Percentiles rank a stretch among this genome's conserved stretches.
Evolutionary conservation across 2,113 vertebrate genomes (phyloP).

Genomic region (Vulpes vulpes): DNA sequence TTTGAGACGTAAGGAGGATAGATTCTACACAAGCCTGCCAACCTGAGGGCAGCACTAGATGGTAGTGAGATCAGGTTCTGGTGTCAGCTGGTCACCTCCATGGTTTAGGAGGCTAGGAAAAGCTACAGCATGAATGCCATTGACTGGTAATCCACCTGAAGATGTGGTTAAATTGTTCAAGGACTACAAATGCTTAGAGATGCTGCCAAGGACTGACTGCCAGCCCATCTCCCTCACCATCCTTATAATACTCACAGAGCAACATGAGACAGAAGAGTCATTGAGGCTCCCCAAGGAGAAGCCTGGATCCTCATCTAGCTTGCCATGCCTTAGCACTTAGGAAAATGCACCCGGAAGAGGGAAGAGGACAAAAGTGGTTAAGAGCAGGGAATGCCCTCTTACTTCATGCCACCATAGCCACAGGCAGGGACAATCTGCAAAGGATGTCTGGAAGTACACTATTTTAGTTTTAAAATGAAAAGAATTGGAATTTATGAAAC

Average conservation of each 20-base stretch:
- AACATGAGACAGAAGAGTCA: accelerated
- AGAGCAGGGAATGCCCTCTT: neutral
- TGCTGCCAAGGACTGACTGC: neutral
- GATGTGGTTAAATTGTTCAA: neutral
- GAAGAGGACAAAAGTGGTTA: neutral
- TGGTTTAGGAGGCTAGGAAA: neutral
- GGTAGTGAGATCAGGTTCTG: neutral
- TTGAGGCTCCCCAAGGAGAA: neutral
- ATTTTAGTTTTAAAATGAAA: neutral
- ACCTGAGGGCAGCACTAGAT: neutral
- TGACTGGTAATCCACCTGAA: neutral
- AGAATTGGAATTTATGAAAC: neutral
- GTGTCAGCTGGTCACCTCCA: neutral
- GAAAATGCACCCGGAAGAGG: neutral
- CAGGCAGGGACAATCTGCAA: neutral
- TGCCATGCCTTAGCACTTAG: neutral
- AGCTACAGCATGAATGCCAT: neutral
- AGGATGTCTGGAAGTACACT: neutral
- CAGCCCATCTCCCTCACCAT: neutral
- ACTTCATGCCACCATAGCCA: neutral
- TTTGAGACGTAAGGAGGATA: neutral
- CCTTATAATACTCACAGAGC: neutral
- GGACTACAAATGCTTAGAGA: neutral
- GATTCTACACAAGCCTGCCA: neutral
- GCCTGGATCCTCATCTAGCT: neutral